Conservation (phyloP, 2,113 vertebrate genomes). For the Rhegmatorhina hoffmannsi region DNA sequence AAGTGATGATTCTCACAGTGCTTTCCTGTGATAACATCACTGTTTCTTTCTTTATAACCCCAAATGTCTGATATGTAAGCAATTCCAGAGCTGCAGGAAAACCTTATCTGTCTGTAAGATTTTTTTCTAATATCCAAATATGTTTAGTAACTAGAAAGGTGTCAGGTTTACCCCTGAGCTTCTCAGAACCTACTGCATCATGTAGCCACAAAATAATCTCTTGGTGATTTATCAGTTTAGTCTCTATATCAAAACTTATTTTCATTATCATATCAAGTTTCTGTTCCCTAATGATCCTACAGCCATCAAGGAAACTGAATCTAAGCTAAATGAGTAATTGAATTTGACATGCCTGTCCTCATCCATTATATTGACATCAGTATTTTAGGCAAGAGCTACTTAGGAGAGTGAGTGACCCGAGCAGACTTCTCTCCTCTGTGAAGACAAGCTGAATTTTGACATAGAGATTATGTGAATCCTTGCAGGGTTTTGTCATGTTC, state of each 20-base stretch:
- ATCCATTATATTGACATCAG: slow-evolving; percentile 14
- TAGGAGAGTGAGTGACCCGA: not conserved
- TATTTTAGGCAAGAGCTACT: not conserved
- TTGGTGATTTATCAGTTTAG: not conserved
- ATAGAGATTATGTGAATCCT: not conserved
- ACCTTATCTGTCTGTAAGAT: not conserved
- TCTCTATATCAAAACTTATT: not conserved
- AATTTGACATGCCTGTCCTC: slow-evolving; percentile 41
- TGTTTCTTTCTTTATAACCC: not conserved
- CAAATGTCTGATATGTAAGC: not conserved
- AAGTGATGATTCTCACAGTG: not conserved
- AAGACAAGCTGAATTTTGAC: not conserved
- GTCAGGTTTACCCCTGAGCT: not conserved
- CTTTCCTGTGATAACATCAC: not conserved
- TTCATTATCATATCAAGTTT: slow-evolving; percentile 4
- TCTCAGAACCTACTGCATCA: not conserved
- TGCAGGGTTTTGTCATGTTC: not conserved
- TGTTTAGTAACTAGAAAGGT: not conserved
- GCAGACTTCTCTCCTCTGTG: not conserved
- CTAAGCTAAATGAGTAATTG: slow-evolving; percentile 34
- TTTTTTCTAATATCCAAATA: not conserved
- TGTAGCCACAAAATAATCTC: not conserved
- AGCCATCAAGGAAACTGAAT: slow-evolving; percentile 12
- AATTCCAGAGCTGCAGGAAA: not conserved
- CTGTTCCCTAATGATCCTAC: not conserved